Base-by-base conservation (phyloP, 2,113 vertebrate genomes). In the Podilymbus podiceps region DNA sequence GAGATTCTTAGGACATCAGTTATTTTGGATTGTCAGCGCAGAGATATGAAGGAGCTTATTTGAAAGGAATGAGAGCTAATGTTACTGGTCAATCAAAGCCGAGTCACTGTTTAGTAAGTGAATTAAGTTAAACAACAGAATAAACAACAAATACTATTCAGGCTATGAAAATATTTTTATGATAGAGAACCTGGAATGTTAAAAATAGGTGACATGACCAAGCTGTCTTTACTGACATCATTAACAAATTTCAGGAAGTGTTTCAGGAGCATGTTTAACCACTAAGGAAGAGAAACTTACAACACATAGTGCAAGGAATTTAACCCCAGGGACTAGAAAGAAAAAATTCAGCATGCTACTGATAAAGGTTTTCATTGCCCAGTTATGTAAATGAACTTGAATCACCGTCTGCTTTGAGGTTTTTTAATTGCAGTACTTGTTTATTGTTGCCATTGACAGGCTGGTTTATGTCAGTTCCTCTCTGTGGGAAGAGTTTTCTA, bases 161-260 rank as follows among this genome's bases (percentile, higher is more conserved):
- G 33, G 18, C 12, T 28, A 2, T 56, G 40, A 8, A 76, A 92
- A 30, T 9, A 22, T 33, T 72, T 88, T 79, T 83, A 7, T 67
- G 8, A 18, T 18, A 18, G 60, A 59, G 22, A 81, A 40, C 11
- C 4, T 10, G 40, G 25, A 60, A 44, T 52, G 16, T 68, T 79
- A 50, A 47, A 86, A 93, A 11, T 14, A 52, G 20, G 9, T 68
- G 62, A 64, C 22, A 11, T 33, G 28, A 59, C 20, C 19, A 69
- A 50, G 22, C 12, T 73, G 40, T 31, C 33, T 68, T 59, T 60
- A 52, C n/a, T 27, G 33, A 27, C 30, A 71, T 35, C 1, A 6
- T 0, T 83, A 60, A 47, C 4, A 9, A 0, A 0, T 62, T 89
- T 76, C 47, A 55, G 12, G 27, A 73, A 55, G 21, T 38, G 38